Evolutionary conservation across 2,113 vertebrate genomes (phyloP).

Genomic region (Guaruba guarouba): DNA sequence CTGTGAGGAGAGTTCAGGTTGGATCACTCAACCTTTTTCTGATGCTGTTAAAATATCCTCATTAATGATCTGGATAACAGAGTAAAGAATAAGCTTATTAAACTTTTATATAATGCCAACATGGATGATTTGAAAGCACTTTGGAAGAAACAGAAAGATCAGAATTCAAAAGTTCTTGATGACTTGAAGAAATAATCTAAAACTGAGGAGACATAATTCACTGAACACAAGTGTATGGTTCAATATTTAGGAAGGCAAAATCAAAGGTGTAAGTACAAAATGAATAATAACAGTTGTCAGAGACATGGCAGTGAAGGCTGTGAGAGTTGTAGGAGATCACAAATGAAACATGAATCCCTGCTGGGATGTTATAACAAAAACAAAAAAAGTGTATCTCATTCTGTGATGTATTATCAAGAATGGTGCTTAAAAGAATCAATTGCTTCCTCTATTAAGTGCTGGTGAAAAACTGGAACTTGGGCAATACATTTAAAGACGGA

Average conservation of each 20-base stretch:
- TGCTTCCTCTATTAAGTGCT: background rate
- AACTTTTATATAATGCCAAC: background rate
- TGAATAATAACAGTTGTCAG: background rate
- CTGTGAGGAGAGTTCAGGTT: background rate
- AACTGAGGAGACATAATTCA: background rate
- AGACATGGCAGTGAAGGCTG: background rate
- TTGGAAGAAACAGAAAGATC: background rate
- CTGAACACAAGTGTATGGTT: background rate
- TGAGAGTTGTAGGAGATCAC: background rate
- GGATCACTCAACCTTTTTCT: background rate
- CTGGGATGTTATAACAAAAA: background rate
- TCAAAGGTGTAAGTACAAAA: background rate
- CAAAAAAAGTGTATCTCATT: background rate
- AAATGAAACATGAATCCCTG: background rate
- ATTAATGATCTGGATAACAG: background rate
- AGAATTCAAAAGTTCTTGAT: background rate
- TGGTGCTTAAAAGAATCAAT: background rate
- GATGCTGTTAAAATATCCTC: background rate
- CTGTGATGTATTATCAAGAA: background rate
- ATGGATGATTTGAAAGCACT: background rate
- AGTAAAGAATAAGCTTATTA: background rate
- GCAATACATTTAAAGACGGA: background rate
- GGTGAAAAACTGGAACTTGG: background rate
- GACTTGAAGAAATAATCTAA: background rate
- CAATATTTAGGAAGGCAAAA: background rate